Percentiles rank a stretch among this genome's conserved stretches.
Evolutionary conservation across 2,113 vertebrate species (phyloP).

Genomic region (Sialia sialis): DNA sequence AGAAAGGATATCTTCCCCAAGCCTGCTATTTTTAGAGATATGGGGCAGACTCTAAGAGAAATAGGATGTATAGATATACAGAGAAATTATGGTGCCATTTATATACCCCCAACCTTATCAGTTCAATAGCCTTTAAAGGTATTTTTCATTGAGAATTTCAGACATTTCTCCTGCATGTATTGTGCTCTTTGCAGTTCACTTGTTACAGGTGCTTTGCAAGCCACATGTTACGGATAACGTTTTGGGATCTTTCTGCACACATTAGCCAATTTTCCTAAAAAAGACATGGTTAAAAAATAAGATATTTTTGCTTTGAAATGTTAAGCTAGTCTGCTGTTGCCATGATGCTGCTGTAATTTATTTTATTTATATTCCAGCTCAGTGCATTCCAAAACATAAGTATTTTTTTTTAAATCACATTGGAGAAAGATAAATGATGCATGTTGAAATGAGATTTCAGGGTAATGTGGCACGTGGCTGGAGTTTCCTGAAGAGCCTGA

Average conservation of each 20-base stretch:
- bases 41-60: background rate
- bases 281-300: background rate
- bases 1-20: background rate
- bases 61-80: background rate
- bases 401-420: rapidly evolving
- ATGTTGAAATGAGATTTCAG: background rate
- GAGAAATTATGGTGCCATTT: background rate
- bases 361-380: background rate
- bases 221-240: background rate
- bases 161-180: background rate
- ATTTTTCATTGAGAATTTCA: background rate
- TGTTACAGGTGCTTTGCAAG: background rate
- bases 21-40: background rate
- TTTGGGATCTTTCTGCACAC: background rate
- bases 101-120: background rate
- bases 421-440: background rate
- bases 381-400: background rate
- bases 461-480: background rate
- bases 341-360: background rate
- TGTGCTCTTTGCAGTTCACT: background rate
- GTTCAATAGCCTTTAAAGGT: background rate
- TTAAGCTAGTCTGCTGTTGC: background rate
- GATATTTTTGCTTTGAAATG: background rate
- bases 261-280: background rate
- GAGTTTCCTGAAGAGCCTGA: background rate